Percentiles rank a stretch among this genome's conserved stretches.
Evolutionary conservation across 2,113 vertebrate genomes (phyloP).

Genomic region (Actenoides lindsayi): DNA sequence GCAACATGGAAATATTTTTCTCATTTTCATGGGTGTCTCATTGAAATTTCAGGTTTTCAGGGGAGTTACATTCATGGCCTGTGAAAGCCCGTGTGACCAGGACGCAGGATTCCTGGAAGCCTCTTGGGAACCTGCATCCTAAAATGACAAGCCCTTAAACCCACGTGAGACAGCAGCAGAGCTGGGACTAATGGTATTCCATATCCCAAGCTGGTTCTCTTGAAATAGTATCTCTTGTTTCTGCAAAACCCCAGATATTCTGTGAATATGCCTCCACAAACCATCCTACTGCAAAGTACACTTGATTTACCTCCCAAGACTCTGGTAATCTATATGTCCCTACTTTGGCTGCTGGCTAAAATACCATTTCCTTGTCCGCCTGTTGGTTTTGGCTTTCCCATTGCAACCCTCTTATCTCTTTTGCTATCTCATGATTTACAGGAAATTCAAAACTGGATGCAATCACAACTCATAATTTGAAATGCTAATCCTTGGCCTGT

Average conservation of each 20-base stretch:
- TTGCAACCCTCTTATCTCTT: background rate
- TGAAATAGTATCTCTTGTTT: background rate
- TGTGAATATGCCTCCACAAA: background rate
- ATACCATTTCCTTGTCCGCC: background rate
- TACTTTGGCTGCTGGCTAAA: background rate
- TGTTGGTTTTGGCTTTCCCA: constrained; percentile 1
- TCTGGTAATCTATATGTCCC: background rate
- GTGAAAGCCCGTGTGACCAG: background rate
- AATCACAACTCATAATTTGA: constrained; percentile 52
- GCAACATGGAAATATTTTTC: background rate
- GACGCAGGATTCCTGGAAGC: background rate
- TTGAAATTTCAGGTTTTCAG: background rate
- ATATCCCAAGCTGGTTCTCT: background rate
- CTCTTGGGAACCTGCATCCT: background rate
- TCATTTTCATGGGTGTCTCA: background rate
- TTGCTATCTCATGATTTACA: background rate
- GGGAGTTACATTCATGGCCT: background rate
- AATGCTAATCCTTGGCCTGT: constrained; percentile 60
- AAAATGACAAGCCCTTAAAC: background rate
- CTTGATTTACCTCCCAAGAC: background rate
- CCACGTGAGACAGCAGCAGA: background rate
- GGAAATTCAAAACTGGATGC: constrained; percentile 55
- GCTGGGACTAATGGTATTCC: background rate
- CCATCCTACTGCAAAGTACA: background rate
- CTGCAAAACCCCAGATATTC: background rate